These are phyloP conservation scores for Craterocephalus amniculus DNA, from an alignment of 2,797 vertebrate species.

Conservation along the genomic window DNA sequence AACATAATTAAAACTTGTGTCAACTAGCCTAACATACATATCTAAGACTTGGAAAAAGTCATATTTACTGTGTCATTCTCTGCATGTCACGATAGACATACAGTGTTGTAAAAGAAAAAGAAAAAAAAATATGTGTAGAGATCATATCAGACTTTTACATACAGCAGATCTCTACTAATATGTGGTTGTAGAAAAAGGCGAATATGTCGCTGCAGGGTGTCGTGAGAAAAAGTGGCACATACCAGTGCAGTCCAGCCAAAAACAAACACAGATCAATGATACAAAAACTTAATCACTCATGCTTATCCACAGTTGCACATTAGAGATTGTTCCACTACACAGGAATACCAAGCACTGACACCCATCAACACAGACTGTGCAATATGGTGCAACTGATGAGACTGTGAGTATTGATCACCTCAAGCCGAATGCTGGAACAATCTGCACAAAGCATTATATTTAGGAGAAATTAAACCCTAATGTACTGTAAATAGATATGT, in stretches of 20 bases:
- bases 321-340: conserved; percentile 68
- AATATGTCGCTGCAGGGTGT: conserved; percentile 45
- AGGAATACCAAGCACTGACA: conserved; percentile 63
- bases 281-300: conserved; percentile 60
- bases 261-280: conserved; percentile 55
- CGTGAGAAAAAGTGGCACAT: conserved; percentile 48
- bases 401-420: conserved; percentile 77
- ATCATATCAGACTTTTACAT: conserved; percentile 76
- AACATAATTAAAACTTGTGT: conserved; percentile 79
- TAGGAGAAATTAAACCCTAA: conserved; percentile 71
- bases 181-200: conserved; percentile 69
- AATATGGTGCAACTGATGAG: conserved; percentile 69
- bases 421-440: conserved; percentile 84
- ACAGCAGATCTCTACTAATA: conserved; percentile 69
- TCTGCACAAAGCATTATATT: conserved; percentile 80
- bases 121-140: conserved; percentile 62
- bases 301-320: conserved; percentile 73
- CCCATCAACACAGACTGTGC: conserved; percentile 73
- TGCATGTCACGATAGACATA: conserved; percentile 83
- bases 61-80: conserved; percentile 83
- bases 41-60: conserved; percentile 82
- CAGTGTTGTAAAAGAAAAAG: conserved; percentile 74
- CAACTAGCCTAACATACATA: conserved; percentile 83
- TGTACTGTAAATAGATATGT: conserved; percentile 87
- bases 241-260: conserved; percentile 66